Evolutionary conservation across 2,113 vertebrate genomes (phyloP).

Genomic region (Furnarius figulus): DNA sequence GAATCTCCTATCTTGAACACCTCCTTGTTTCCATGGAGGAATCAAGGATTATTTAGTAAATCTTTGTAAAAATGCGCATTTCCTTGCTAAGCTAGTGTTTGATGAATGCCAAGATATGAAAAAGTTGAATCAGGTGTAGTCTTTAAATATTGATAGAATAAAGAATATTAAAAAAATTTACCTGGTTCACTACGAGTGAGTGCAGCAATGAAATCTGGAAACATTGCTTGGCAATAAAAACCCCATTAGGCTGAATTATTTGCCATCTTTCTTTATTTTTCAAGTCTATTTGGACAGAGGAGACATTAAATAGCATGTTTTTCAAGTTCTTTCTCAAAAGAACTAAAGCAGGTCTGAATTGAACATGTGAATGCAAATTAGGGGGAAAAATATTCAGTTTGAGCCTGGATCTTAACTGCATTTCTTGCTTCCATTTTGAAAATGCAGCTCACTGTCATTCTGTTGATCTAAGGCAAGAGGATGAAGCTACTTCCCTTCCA

Average conservation of each 20-base stretch:
- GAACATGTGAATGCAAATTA: neutral
- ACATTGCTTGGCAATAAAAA: neutral
- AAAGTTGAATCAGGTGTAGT: neutral
- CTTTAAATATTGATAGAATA: neutral
- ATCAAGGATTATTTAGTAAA: neutral
- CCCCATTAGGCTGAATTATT: accelerated
- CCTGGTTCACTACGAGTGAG: neutral
- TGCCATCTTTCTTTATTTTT: neutral
- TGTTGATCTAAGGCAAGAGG: neutral
- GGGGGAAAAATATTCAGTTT: neutral
- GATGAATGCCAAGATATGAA: neutral
- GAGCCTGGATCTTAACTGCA: neutral
- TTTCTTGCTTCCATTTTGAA: neutral
- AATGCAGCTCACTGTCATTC: neutral
- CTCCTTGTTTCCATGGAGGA: neutral
- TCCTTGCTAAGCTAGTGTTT: neutral
- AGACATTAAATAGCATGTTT: neutral
- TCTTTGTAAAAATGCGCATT: neutral
- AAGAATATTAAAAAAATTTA: neutral
- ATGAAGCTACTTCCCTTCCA: neutral
- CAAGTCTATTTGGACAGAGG: neutral
- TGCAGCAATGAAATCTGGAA: neutral
- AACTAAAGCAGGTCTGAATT: neutral
- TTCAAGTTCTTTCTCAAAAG: neutral
- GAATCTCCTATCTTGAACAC: neutral